These are phyloP conservation scores for Falco biarmicus DNA, from an alignment of 2,797 vertebrate genomes.

Conservation along the genomic window DNA sequence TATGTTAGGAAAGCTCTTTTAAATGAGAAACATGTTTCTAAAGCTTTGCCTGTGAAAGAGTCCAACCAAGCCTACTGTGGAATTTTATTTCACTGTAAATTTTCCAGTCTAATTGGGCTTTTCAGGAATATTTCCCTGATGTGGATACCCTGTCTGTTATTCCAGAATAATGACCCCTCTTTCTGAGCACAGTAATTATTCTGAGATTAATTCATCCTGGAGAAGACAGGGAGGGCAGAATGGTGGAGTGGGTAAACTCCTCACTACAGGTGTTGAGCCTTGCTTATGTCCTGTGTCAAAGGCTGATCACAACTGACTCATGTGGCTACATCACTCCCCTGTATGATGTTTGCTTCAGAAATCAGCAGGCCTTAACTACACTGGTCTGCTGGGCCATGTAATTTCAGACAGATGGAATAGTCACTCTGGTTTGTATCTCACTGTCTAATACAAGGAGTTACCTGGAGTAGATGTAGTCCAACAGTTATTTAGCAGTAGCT, in stretches of 20 bases:
- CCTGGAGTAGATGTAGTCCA: background rate
- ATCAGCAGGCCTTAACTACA: background rate
- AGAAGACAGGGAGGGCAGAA: background rate
- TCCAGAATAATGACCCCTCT: background rate
- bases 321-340: background rate
- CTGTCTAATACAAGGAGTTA: background rate
- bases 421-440: background rate
- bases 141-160: background rate
- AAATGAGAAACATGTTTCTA: background rate
- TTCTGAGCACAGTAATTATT: background rate
- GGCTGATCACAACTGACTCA: background rate
- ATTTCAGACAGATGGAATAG: background rate
- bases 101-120: background rate
- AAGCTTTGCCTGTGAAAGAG: background rate
- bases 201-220: background rate
- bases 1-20: background rate
- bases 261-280: background rate
- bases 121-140: background rate
- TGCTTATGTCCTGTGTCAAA: background rate
- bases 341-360: background rate
- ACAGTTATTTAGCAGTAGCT: background rate
- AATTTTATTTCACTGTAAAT: background rate
- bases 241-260: background rate
- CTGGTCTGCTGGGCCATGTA: background rate
- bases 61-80: background rate